Evolutionary conservation across 2,797 vertebrate species (phyloP).

Genomic region (Sebastolobus altivelis): DNA sequence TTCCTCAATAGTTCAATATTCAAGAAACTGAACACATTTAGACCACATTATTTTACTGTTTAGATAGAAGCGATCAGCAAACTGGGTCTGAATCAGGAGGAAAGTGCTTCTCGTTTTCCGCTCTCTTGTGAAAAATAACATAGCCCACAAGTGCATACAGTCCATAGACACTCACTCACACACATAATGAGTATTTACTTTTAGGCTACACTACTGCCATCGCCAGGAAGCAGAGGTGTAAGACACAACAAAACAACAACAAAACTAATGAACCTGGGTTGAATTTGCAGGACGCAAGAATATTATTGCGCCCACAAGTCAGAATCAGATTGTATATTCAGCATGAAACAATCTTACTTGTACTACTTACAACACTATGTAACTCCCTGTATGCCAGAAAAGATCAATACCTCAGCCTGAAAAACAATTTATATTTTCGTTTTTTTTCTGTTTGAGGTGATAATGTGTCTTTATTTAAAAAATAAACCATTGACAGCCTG

Average conservation of each 20-base stretch:
- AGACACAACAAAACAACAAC: too few relatives aligned
- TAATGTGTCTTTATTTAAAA: not conserved
- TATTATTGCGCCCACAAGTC: not conserved
- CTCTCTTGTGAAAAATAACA: not conserved
- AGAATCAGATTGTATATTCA: not conserved
- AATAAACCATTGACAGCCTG: too few relatives aligned
- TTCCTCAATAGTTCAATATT: not conserved
- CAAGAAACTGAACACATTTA: not conserved
- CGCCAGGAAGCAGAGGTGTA: slow-evolving; percentile 14
- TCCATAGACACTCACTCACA: not conserved
- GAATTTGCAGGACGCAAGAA: not conserved
- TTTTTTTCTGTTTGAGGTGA: not conserved
- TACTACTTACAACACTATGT: not conserved
- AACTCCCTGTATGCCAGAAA: not conserved
- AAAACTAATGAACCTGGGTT: not conserved
- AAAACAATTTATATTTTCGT: not conserved
- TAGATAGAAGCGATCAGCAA: not conserved
- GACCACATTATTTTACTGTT: not conserved
- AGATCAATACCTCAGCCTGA: not conserved
- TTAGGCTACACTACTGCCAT: slow-evolving; percentile 19
- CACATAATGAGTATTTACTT: not conserved
- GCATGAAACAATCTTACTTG: not conserved
- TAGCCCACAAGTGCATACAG: not conserved
- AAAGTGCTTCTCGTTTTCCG: not conserved
- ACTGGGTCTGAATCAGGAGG: not conserved